These are phyloP conservation scores for Heptranchias perlo DNA, from an alignment of 2,113 vertebrate genomes.

Conservation along the genomic window DNA sequence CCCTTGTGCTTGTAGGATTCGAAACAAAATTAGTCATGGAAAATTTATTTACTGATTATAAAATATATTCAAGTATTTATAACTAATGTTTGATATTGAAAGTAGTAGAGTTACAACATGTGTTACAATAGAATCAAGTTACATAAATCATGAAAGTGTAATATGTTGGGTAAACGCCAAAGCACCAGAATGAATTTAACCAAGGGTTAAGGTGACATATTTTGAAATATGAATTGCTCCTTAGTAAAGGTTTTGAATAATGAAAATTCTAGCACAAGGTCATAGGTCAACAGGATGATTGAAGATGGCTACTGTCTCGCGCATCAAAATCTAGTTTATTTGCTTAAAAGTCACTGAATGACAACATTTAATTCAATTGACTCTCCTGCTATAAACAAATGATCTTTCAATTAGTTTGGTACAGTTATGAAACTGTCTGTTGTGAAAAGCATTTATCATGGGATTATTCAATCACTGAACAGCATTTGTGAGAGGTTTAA, in stretches of 20 bases:
- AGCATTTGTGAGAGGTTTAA: neutral
- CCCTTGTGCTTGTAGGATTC: neutral
- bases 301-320: constrained; percentile 48
- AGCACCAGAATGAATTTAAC: neutral
- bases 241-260: constrained; percentile 44
- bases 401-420: constrained; percentile 54
- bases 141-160: neutral
- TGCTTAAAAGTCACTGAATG: constrained; percentile 47
- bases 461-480: neutral
- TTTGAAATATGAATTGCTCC: constrained; percentile 48
- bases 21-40: neutral
- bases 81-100: neutral
- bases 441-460: neutral
- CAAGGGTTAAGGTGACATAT: constrained; percentile 46
- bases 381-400: constrained; percentile 55
- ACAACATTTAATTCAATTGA: constrained; percentile 52
- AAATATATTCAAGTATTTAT: neutral
- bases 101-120: neutral
- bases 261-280: constrained; percentile 48
- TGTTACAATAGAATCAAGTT: neutral
- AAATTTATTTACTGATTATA: neutral
- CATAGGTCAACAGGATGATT: constrained; percentile 53
- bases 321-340: constrained; percentile 51
- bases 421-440: constrained; percentile 51
- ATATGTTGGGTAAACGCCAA: neutral